phyloP scores from a whole-genome alignment of 1,140 invertebrate species.

The Drosophila ercepeae region DNA sequence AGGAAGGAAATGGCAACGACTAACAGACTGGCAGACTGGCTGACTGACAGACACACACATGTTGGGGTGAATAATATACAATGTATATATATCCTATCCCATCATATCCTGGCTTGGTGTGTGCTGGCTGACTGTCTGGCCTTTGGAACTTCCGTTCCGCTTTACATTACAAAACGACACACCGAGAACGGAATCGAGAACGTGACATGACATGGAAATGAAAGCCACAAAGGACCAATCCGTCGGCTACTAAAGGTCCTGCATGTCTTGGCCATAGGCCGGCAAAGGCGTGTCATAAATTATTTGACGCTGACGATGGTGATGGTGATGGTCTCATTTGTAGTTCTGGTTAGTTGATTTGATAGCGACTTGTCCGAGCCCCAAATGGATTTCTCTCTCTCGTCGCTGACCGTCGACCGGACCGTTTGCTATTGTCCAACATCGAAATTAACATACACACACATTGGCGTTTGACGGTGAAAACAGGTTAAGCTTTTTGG shows the following conservation, averaged over 20 bases:
- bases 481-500: slow-evolving; percentile 78
- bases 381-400: slow-evolving; percentile 50
- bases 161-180: slow-evolving; percentile 56
- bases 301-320: slow-evolving; percentile 55
- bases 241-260: slow-evolving; percentile 4
- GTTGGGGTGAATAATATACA: slow-evolving; percentile 1
- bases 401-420: background rate
- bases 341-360: slow-evolving; percentile 71
- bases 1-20: slow-evolving; percentile 13
- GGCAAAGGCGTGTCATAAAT: slow-evolving; percentile 69
- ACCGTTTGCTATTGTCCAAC: slow-evolving; percentile 55
- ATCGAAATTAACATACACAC: slow-evolving; percentile 72
- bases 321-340: slow-evolving; percentile 58
- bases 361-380: slow-evolving; percentile 7
- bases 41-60: slow-evolving; percentile 14
- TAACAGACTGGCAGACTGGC: slow-evolving; percentile 27
- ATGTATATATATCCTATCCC: slow-evolving; percentile 21
- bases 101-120: slow-evolving; percentile 37
- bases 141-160: slow-evolving; percentile 62
- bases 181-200: slow-evolving; percentile 20
- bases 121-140: slow-evolving; percentile 34
- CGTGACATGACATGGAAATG: slow-evolving; percentile 47
- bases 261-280: slow-evolving; percentile 16
- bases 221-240: slow-evolving; percentile 59
- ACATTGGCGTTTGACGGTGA: slow-evolving; percentile 28